Evolutionary conservation across 2,113 vertebrate genomes (phyloP).

Genomic region (Pardalotus punctatus): DNA sequence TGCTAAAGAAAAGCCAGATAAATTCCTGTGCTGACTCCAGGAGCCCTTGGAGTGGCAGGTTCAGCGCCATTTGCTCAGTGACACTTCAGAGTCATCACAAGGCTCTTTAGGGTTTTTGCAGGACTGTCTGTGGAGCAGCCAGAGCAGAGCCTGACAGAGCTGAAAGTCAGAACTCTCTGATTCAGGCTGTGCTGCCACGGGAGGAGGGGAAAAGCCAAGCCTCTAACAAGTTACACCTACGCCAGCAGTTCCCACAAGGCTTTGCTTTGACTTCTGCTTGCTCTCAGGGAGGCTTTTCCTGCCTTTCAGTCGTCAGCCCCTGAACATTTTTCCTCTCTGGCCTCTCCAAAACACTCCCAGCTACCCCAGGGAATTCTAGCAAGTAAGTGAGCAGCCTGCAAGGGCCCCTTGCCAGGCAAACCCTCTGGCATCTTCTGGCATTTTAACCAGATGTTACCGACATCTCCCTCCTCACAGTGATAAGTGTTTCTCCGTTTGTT

Average conservation of each 20-base stretch:
- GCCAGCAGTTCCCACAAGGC: background rate
- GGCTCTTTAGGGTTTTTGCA: background rate
- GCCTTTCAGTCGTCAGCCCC: background rate
- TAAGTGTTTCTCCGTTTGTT: background rate
- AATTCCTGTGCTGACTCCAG: background rate
- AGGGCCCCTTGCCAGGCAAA: background rate
- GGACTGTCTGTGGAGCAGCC: background rate
- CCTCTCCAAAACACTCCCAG: background rate
- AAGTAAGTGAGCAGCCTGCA: background rate
- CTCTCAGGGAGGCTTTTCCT: background rate
- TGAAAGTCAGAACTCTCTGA: background rate
- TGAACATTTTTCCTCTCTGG: background rate
- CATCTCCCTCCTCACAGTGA: background rate
- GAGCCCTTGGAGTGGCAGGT: background rate
- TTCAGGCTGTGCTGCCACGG: background rate
- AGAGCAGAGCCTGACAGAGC: background rate
- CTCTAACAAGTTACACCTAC: background rate
- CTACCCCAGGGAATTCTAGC: background rate
- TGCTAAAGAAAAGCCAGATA: background rate
- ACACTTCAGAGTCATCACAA: background rate
- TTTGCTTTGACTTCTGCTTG: background rate
- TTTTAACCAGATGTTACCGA: background rate
- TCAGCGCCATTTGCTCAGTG: background rate
- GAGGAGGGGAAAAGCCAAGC: background rate
- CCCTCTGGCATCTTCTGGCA: background rate